phyloP scores from a whole-genome alignment of 1,140 invertebrate species.

The Procambarus virginalis region DNA sequence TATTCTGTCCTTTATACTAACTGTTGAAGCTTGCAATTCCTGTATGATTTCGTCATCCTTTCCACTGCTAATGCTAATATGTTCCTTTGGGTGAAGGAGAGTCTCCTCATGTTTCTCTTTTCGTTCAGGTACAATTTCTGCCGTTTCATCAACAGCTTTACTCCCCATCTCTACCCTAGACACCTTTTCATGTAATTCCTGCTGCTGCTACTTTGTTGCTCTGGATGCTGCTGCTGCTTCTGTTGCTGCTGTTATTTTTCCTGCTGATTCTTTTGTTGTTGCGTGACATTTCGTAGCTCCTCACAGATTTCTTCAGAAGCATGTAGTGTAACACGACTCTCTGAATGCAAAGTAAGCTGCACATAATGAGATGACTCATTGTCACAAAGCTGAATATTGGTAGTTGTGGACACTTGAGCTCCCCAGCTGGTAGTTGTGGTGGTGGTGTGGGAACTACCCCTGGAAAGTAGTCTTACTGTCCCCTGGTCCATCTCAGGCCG shows the following conservation, averaged over 20 bases:
- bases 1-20: background rate
- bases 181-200: background rate
- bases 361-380: slow-evolving; percentile 31
- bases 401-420: slow-evolving; percentile 40
- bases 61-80: background rate
- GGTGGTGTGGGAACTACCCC: slow-evolving; percentile 50
- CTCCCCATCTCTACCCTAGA: background rate
- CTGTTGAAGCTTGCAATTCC: too few relatives aligned
- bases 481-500: slow-evolving; percentile 4
- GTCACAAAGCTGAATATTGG: slow-evolving; percentile 45
- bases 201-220: background rate
- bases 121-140: background rate
- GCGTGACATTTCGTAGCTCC: slow-evolving; percentile 23
- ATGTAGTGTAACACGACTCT: slow-evolving; percentile 53
- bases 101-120: background rate
- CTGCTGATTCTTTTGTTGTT: background rate
- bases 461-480: slow-evolving; percentile 9
- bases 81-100: background rate
- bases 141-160: background rate
- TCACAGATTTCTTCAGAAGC: slow-evolving; percentile 24
- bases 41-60: background rate
- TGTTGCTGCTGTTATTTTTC: too few relatives aligned
- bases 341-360: slow-evolving; percentile 48
- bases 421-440: slow-evolving; percentile 63
- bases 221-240: too few relatives aligned